phyloP scores from a whole-genome alignment of 2,797 vertebrate genomes.

The Chiroxiphia lanceolata region DNA sequence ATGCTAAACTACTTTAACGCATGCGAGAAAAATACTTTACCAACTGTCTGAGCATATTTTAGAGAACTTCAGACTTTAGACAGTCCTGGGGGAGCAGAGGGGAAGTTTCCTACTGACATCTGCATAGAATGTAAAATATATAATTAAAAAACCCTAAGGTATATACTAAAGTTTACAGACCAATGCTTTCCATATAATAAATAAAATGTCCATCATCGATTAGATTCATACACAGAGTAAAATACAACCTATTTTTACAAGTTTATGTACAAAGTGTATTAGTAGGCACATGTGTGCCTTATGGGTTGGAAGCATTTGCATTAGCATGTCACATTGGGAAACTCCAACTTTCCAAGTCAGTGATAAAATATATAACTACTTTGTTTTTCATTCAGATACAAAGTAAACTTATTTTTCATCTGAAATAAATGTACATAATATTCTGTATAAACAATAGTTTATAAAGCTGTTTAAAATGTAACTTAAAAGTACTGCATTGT shows the following conservation, averaged over 20 bases:
- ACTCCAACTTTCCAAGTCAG: constrained; percentile 68
- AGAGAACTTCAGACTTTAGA: constrained; percentile 53
- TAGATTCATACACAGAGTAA: constrained; percentile 81
- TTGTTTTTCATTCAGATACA: constrained; percentile 76
- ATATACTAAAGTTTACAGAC: constrained; percentile 81
- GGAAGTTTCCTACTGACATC: constrained; percentile 55
- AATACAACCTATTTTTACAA: constrained; percentile 83
- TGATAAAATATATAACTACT: constrained; percentile 80
- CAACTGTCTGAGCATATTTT: constrained; percentile 47
- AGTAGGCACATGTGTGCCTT: constrained; percentile 57
- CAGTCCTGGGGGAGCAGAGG: not conserved
- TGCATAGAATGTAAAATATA: constrained; percentile 78
- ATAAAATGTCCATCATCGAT: constrained; percentile 79
- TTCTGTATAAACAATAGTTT: constrained; percentile 75
- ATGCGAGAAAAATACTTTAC: constrained; percentile 66
- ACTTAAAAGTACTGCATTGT: constrained; percentile 70
- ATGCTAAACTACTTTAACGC: constrained; percentile 69
- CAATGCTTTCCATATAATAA: constrained; percentile 81
- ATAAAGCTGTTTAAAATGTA: constrained; percentile 76
- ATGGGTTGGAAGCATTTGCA: constrained; percentile 67
- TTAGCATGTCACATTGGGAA: constrained; percentile 64
- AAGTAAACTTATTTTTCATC: constrained; percentile 77
- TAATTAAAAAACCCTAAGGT: constrained; percentile 74
- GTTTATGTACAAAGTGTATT: constrained; percentile 77
- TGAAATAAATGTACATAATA: constrained; percentile 77